Evolutionary conservation across 2,888 invertebrate species (phyloP).

Genomic region (Andrena haemorrhoa): DNA sequence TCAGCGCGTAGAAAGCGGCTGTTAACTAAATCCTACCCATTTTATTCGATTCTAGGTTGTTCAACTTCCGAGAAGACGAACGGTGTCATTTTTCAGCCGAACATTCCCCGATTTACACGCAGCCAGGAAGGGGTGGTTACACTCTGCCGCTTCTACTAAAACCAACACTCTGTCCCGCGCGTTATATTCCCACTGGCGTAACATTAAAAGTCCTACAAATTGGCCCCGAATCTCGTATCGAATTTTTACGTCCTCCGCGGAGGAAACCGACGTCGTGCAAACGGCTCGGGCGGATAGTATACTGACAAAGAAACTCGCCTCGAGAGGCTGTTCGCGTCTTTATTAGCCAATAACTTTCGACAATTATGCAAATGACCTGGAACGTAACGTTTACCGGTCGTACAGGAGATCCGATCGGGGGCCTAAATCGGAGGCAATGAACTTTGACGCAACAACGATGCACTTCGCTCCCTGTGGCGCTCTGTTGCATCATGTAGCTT

Average conservation of each 20-base stretch:
- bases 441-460: conserved; percentile 30
- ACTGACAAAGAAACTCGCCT: neutral
- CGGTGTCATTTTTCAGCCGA: neutral
- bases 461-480: neutral
- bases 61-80: neutral
- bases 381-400: conserved; percentile 44
- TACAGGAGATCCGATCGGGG: conserved; percentile 22
- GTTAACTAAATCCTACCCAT: neutral
- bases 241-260: neutral
- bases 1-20: conserved; percentile 15
- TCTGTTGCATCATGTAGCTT: conserved; percentile 3
- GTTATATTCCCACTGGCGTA: neutral
- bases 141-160: neutral
- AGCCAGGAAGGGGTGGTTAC: neutral
- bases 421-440: conserved; percentile 57
- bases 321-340: neutral
- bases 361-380: conserved; percentile 48
- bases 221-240: neutral
- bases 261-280: too few relatives aligned
- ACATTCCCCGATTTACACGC: neutral
- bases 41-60: neutral
- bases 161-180: neutral
- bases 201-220: conserved; percentile 4
- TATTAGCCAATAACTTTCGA: conserved; percentile 30
- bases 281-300: neutral